Evolutionary conservation across 2,797 vertebrate species (phyloP), one percentile per base, ranked within the genome.

Genomic region (Gymnoscopelus microlampas): DNA sequence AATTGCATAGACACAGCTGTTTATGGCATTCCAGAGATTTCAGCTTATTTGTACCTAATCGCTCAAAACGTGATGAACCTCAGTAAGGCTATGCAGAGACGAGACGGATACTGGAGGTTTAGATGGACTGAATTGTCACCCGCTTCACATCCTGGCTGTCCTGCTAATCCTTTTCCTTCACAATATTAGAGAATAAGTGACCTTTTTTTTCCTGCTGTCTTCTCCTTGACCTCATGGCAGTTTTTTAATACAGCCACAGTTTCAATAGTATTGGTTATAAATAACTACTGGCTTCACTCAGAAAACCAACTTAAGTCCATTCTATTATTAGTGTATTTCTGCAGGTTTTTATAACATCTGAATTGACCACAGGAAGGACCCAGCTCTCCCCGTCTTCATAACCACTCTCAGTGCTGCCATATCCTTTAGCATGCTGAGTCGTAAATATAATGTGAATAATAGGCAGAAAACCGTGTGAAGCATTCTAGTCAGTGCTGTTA

Each of bases 371-470:
- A 85, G 83, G 80, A 84, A 67, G 61, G 72, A 77, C 71, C 80
- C 68, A 50, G 74, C 78, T 84, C 78, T 85, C 78, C 79, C 82
- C 77, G 78, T 79, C 24, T 83, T 80, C 80, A 84, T 85, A 79
- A 84, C 84, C 85, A 85, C 81, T 84, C 84, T 68, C 78, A 60
- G 85, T 79, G 15, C 80, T 24, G 79, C 77, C 80, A 80, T 77
- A 71, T 67, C 82, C 84, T 70, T 82, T 77, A 69, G 87, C 73
- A 70, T 70, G 80, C 83, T 19, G 77, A 82, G 79, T 85, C 78
- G 87, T 88, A 83, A 81, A 88, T 85, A 87, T 87, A 87, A 90
- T 91, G 85, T 90, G 87, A 88, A 86, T 86, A 84, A 86, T 89
- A 84, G 87, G 90, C 88, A 87, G 88, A 86, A 83, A 85, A 85